Evolutionary conservation across 2,888 invertebrate genomes (phyloP), one percentile per base, ranked within the genome.

Genomic region (Arctia plantaginis): DNA sequence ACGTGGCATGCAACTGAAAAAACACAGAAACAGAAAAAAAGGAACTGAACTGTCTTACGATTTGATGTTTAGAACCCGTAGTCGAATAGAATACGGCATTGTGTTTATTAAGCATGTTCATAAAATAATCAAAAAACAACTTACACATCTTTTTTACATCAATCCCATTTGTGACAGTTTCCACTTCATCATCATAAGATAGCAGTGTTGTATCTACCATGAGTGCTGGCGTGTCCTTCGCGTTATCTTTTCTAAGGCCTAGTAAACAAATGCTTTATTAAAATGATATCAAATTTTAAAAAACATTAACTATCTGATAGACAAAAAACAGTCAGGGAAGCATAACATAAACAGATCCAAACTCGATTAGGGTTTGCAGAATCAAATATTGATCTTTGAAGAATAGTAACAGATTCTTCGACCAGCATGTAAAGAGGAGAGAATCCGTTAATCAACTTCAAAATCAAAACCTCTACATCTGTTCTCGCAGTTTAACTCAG

Each of bases 161-260:
- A 2, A 85, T 66, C 0, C 66, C 64, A 1, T 84, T 80, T 0
- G 80, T 82, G 1, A 88, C 66, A 15, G 76, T 82, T 41, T 87
- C 80, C 0, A 85, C 79, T 8, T 87, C 89, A 74, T 89, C 87
- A 55, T 89, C 89, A 41, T 90, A 90, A 0, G 90, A 80, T 39
- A 90, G 39, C 0, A 89, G 69, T 0, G 89, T 85, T 0, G 86
- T 86, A 44, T 90, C 89, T 0, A 90, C 59, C 3, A 80, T 20
- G 20, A 83, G 76, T 0, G 71, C 65, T 35, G 78, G 68, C 12
- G 72, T 76, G 0, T 78, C 51, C 1, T 30, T 64, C 0, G 30
- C 44, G 7, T 3, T n/a, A 20, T 47, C 13, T 65, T 47, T 65
- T 76, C 20, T 71, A 2, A 39, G n/a, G 13, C 30, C 76, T 78